Evolutionary conservation across 1,140 invertebrate genomes (phyloP), one percentile per base, ranked within the genome.

Genomic region (Agrypnia vestita): DNA sequence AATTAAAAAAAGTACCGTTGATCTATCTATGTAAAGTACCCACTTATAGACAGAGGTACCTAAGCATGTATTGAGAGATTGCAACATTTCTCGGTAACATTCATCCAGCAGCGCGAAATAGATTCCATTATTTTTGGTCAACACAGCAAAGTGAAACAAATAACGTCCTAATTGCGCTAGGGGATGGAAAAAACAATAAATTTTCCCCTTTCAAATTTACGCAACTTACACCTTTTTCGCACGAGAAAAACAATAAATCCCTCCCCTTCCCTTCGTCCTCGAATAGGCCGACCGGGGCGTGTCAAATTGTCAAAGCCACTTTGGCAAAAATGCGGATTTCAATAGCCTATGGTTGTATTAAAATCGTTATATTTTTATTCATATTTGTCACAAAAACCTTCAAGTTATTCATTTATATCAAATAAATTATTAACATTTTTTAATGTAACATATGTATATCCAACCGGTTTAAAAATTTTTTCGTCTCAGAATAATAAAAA

Each of bases 171-270:
- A 73, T 55, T 73, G 47, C 21, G 69, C 12, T 35, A 21, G 53
- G 25, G 69, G 51, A 47, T 12, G 35, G 8, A 53, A 73, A 73
- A 75, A 75, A 75, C 3, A 8, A 61, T 56, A 75, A 61, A 75
- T 59, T 61, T 59, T 25, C 13, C 73, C 43, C 35, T 46, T 75
- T 46, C 13, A 56, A 61, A 75, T 61, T 75, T 61, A 61, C 73
- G 56, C 21, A 46, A 75, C 73, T 46, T 75, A 75, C 43, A 75
- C 73, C 73, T 75, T 75, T 75, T 75, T 73, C 73, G 55, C 73
- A 13, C 21, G 73, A 75, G 56, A 75, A 19, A 53, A 61, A 75
- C 56, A 75, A 75, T 73, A 73, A 73, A 73, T 73, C 13, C 64
- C 64, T 46, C 21, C 44, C 13, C 43, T 43, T 3, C 64, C 43